Base-by-base conservation (phyloP, 1,140 invertebrate species). In the Xylocopa sonorina region DNA sequence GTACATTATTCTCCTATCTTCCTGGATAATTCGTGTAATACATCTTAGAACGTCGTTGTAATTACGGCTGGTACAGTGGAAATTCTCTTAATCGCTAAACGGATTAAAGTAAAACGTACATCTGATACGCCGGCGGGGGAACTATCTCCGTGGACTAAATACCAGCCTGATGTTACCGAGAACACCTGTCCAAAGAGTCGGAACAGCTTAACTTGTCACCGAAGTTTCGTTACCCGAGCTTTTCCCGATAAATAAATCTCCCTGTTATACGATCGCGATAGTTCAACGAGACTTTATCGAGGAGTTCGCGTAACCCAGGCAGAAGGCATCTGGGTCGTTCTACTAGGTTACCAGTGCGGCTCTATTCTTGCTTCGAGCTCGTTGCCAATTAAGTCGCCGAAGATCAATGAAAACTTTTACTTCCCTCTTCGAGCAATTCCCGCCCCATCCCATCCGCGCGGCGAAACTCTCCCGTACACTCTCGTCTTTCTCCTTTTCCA, bases 331-430 rank as follows among this genome's bases (percentile, higher is more conserved):
- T 46, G 16, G 67, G 66, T 55, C 71, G 67, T 76, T 78, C 82
- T 50, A 71, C 10, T 62, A 41, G 58, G 43, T 41, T 87, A 77
- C 16, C 32, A 41, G 66, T 62, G 9, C n/a, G 57, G 34, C 46
- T 55, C 68, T 34, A 81, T 48, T 62, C 62, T 66, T 66, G 53
- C 78, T 68, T n/a, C n/a, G 53, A 27, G 43, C 16, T 60, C 18
- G 43, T 41, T 64, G 24, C 75, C 88, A 88, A 88, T 88, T 89
- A 88, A 88, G 78, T 81, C 73, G 63, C 73, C 32, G 48, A 78
- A 46, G 82, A 77, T 79, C 75, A 82, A 88, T 88, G 57, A 67
- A 76, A 86, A 86, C 67, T 73, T 50, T 48, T 53, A 41, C 24
- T 46, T 24, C n/a, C n/a, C 41, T 71, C n/a, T 41, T 46, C 38